A percentile compares a stretch with the other conserved stretches of the same genome.
Evolutionary conservation across 2,113 vertebrate genomes (phyloP).

Genomic region (Alligator mississippiensis): DNA sequence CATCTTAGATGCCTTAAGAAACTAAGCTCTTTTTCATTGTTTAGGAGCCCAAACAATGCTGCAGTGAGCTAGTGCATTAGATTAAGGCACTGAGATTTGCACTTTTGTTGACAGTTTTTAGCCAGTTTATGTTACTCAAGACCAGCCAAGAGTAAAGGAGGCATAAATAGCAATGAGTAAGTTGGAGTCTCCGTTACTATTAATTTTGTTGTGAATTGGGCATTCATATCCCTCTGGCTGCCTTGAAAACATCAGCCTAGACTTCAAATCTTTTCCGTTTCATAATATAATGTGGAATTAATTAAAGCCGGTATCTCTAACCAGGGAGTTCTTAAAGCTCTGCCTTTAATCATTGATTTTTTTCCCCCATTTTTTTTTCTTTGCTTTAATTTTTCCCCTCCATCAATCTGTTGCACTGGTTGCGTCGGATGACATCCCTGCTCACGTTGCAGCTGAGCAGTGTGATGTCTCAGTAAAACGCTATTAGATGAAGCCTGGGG

Average conservation of each 20-base stretch:
- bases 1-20: background rate
- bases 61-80: rapidly evolving
- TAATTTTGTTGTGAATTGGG: slow-evolving; percentile 42
- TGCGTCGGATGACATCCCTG: rapidly evolving
- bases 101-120: background rate
- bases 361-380: rapidly evolving
- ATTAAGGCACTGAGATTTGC: background rate
- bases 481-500: background rate
- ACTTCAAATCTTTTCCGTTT: background rate
- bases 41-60: rapidly evolving
- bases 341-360: background rate
- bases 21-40: rapidly evolving
- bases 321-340: background rate
- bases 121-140: background rate
- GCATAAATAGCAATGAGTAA: slow-evolving; percentile 13
- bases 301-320: background rate
- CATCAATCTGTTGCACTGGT: no score
- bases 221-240: slow-evolving; percentile 33
- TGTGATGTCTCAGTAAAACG: rapidly evolving
- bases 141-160: background rate
- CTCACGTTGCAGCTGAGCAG: rapidly evolving
- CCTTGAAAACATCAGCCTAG: background rate
- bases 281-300: background rate
- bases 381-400: background rate
- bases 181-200: slow-evolving; percentile 52